Conservation (phyloP, 2,888 invertebrate genomes). For the Patella depressa region DNA sequence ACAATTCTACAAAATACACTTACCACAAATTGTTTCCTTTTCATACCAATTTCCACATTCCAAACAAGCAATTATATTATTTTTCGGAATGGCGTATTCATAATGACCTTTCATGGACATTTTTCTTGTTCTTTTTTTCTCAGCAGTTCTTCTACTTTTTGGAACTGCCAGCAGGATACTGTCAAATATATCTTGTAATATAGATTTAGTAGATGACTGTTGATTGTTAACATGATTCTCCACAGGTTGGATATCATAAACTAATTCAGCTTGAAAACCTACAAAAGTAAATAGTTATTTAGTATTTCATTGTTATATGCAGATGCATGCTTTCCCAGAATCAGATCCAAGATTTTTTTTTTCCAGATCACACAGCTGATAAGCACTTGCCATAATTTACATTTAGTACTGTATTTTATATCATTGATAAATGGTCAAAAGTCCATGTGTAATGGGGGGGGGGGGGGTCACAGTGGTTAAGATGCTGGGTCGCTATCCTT, state of each 20-base stretch:
- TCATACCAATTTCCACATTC: conserved; percentile 90
- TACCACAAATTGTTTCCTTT: conserved; percentile 85
- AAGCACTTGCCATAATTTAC: too few relatives aligned
- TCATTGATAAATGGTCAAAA: too few relatives aligned
- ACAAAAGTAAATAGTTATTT: neutral
- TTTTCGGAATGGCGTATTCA: conserved; percentile 82
- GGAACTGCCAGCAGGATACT: conserved; percentile 85
- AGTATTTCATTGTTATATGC: too few relatives aligned
- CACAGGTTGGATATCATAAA: conserved; percentile 2
- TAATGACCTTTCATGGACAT: conserved; percentile 81
- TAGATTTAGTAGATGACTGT: neutral
- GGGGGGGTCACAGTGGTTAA: too few relatives aligned
- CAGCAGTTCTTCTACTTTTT: conserved; percentile 82
- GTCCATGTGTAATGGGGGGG: too few relatives aligned
- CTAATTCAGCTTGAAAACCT: conserved; percentile 20
- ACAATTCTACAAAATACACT: conserved; percentile 21
- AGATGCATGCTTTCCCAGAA: too few relatives aligned
- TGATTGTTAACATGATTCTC: neutral
- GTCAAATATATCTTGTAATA: conserved; percentile 48
- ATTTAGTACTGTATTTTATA: too few relatives aligned
- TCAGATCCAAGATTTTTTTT: too few relatives aligned
- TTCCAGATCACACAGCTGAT: too few relatives aligned
- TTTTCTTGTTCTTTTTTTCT: conserved; percentile 81
- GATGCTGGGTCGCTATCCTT: too few relatives aligned
- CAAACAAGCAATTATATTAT: conserved; percentile 82